Evolutionary conservation across 2,113 vertebrate genomes (phyloP), one percentile per base, ranked within the genome.

Genomic region (Heloderma charlesbogerti): DNA sequence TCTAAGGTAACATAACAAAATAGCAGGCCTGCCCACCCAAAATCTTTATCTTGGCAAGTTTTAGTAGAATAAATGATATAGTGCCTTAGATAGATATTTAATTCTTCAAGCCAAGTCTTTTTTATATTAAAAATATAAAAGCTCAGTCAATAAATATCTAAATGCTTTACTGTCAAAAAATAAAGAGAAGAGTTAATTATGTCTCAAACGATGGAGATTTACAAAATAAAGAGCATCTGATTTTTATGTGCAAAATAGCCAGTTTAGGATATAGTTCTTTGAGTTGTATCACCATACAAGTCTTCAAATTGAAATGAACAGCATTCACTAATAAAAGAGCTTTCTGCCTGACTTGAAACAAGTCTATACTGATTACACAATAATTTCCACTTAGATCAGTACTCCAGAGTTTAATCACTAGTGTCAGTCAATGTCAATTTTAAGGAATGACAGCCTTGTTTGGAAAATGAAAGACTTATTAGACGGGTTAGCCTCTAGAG

Each of bases 401-500:
- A 74, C 92, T 48, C 4, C 60, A 93, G 25, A 71, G 25, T 72
- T 15, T 2, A 94, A 71, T 79, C 51, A 90, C 1, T 88, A 3
- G 1, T 34, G 8, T 37, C 20, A 84, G 16, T 40, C 29, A 74
- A 34, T 57, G 80, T 74, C 54, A 66, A 51, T 60, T 92, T 86
- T 90, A 67, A 94, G 34, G 6, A 86, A 27, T 74, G 45, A 13
- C 63, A 87, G 81, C 72, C n/a, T 67, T 29, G 4, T 37, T 90
- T 4, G 72, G 54, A 22, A 93, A 91, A 90, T 8, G 86, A 67
- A 34, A 93, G 90, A 2, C 63, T 86, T 34, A 48, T 1, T 87
- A 78, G n/a, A 88, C 87, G 0, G 1, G 22, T 80, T 79, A 60
- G 0, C 18, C 7, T 92, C 88, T 71, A 84, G n/a, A 60, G n/a